Percentiles rank a stretch among this genome's conserved stretches.
Evolutionary conservation across 2,888 invertebrate genomes (phyloP).

Genomic region (Sturmia bella): DNA sequence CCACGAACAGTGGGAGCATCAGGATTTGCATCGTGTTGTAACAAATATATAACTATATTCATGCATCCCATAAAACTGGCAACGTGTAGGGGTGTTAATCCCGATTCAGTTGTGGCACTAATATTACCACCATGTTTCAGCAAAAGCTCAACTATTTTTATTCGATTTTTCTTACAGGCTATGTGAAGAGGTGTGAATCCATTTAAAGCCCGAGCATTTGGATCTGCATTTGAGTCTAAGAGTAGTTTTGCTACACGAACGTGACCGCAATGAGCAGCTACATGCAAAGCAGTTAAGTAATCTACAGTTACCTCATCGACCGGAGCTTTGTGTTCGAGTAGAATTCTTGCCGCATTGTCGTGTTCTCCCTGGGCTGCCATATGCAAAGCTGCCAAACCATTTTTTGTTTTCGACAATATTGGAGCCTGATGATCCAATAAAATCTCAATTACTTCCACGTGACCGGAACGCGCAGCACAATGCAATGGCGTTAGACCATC

Average conservation of each 20-base stretch:
- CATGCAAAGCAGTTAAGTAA: conserved; percentile 97
- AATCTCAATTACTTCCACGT: conserved; percentile 95
- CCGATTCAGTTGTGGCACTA: conserved; percentile 88
- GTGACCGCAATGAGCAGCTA: conserved; percentile 96
- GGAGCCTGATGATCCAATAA: conserved; percentile 94
- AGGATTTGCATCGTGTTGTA: conserved; percentile 96
- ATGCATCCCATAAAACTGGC: conserved; percentile 99
- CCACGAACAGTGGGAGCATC: conserved; percentile 97
- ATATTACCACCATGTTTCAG: conserved; percentile 96
- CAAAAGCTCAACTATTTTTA: conserved; percentile 95
- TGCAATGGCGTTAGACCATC: conserved; percentile 98
- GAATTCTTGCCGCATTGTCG: conserved; percentile 95
- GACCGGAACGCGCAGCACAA: conserved; percentile 98
- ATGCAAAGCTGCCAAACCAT: conserved; percentile 97
- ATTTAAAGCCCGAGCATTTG: conserved; percentile 97
- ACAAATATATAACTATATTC: conserved; percentile 98
- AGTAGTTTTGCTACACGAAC: conserved; percentile 96
- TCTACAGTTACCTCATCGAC: conserved; percentile 99
- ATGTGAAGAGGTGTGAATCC: conserved; percentile 99
- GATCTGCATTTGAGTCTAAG: conserved; percentile 96
- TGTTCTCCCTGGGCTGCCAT: conserved; percentile 99
- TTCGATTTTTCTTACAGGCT: conserved; percentile 99
- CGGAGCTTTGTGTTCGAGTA: conserved; percentile 96
- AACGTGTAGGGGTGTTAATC: conserved; percentile 97
- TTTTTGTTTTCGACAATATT: conserved; percentile 97